Evolutionary conservation across 1,140 invertebrate genomes (phyloP).

Genomic region (Scaptomyza hsui): DNA sequence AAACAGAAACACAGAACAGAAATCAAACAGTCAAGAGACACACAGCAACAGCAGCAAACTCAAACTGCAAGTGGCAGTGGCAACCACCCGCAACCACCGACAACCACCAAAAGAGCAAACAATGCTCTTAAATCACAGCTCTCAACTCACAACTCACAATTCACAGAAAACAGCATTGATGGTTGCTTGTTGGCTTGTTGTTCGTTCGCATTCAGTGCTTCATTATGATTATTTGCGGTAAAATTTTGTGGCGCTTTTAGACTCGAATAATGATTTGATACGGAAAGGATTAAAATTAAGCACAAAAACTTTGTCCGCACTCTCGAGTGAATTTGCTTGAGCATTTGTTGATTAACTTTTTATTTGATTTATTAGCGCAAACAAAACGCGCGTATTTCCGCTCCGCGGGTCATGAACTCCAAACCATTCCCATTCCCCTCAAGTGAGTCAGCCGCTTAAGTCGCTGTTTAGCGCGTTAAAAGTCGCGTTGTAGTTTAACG

Average conservation of each 20-base stretch:
- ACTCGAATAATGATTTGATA: slow-evolving; percentile 72
- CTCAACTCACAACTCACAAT: background rate
- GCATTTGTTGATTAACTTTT: slow-evolving; percentile 79
- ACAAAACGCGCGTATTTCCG: slow-evolving; percentile 56
- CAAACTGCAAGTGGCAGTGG: slow-evolving; percentile 66
- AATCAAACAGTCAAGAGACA: slow-evolving; percentile 47
- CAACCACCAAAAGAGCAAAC: slow-evolving; percentile 29
- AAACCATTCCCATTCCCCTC: slow-evolving; percentile 21
- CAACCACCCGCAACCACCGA: slow-evolving; percentile 51
- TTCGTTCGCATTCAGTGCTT: slow-evolving; percentile 37
- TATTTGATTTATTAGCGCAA: slow-evolving; percentile 78
- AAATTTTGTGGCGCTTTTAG: slow-evolving; percentile 72
- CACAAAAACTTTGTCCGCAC: slow-evolving; percentile 69
- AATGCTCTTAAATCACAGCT: slow-evolving; percentile 15
- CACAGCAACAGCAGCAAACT: slow-evolving; percentile 51
- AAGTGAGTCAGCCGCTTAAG: slow-evolving; percentile 26
- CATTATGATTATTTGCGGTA: slow-evolving; percentile 83
- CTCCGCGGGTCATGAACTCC: slow-evolving; percentile 66
- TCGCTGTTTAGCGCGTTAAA: slow-evolving; percentile 69
- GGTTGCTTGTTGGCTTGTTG: background rate
- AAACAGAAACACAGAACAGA: slow-evolving; percentile 67
- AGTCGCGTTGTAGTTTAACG: slow-evolving; percentile 80
- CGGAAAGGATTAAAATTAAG: slow-evolving; percentile 83
- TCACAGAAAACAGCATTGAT: slow-evolving; percentile 8
- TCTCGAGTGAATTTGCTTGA: slow-evolving; percentile 31